Base-by-base conservation (phyloP, 2,797 vertebrate genomes). In the Bucorvus abyssinicus region DNA sequence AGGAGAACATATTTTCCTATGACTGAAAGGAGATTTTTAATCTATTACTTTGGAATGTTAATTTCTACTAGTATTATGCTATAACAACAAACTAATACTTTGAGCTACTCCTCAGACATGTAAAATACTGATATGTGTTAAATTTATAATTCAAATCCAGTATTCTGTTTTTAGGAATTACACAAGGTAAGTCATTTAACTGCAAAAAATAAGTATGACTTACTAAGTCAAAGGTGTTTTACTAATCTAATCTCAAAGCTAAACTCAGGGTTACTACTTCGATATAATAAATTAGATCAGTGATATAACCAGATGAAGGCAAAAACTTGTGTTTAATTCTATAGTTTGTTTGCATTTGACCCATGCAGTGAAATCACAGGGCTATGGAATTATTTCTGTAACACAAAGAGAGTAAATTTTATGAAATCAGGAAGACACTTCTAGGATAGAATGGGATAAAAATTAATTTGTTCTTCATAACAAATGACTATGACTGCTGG, bases 401-500 rank as follows among this genome's bases (percentile, higher is more conserved):
- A 89, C 17, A 84, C 16, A 81, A 27, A 44, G 3, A 45, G 10
- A 77, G 67, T 21, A 76, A 91, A 68, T 32, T 55, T 76, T 59
- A 74, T 68, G 30, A 69, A 79, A 63, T 7, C 42, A 79, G 12
- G 65, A 87, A 53, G 65, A 24, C 18, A 76, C 38, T 71, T 61
- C 4, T 69, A 30, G 13, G 24, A 44, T 4, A 70, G 56, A 83
- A 71, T 49, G 23, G 68, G 45, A 87, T 73, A 95, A 61, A 29
- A 86, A 71, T 80, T 26, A 87, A 81, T 81, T 84, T 27, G 6
- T 70, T 73, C 78, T 68, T 89, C 29, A 12, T 44, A 65, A 94
- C 44, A 95, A 95, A 79, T 81, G 86, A 87, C 57, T 94, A 79
- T 44, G 52, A 84, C 32, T 89, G 18, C 53, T 88, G 57, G 59